phyloP scores from a whole-genome alignment of 2,113 vertebrate species.

The Sylvietta virens region DNA sequence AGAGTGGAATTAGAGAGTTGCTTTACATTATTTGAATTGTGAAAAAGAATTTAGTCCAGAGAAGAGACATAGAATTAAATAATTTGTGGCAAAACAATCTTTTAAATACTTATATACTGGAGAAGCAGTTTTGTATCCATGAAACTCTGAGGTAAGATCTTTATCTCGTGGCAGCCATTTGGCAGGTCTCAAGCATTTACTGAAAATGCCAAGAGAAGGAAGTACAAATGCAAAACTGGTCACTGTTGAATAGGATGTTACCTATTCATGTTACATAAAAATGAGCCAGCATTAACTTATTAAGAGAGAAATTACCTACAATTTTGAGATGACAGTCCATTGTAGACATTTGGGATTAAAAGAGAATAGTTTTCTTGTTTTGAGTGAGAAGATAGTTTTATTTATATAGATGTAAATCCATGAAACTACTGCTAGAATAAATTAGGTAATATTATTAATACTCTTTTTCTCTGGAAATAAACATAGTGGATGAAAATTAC shows the following conservation, averaged over 20 bases:
- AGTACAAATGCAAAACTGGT: neutral
- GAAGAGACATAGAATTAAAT: neutral
- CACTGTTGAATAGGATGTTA: neutral
- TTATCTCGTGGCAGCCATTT: neutral
- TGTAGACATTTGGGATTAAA: neutral
- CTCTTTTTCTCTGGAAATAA: neutral
- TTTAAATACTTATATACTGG: fast-evolving
- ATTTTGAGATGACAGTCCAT: neutral
- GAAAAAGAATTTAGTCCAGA: neutral
- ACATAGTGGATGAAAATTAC: neutral
- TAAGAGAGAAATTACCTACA: neutral
- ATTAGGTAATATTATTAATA: neutral
- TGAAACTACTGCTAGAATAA: neutral
- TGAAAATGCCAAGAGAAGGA: neutral
- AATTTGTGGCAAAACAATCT: neutral
- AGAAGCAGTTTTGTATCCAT: neutral
- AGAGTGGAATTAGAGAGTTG: neutral
- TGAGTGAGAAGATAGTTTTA: neutral
- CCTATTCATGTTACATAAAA: neutral
- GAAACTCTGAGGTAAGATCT: neutral
- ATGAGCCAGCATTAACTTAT: neutral
- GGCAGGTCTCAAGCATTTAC: neutral
- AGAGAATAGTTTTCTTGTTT: neutral
- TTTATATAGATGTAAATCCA: neutral
- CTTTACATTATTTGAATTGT: neutral